A percentile compares a stretch with the other conserved stretches of the same genome.
Conservation (phyloP, 2,797 vertebrate species). For the Glyptemys insculpta region DNA sequence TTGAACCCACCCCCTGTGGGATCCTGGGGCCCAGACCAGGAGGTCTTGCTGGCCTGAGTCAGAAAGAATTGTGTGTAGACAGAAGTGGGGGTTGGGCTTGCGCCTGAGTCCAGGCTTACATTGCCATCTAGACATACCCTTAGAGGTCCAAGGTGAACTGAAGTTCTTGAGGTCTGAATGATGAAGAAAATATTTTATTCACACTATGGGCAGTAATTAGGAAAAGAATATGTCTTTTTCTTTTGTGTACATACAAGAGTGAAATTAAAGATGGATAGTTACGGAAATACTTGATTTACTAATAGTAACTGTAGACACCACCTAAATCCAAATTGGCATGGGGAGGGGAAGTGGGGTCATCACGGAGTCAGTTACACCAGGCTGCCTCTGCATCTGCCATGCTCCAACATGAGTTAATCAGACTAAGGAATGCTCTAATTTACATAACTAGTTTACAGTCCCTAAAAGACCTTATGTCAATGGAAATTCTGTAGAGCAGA, state of each 20-base stretch:
- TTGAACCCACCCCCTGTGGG: too few relatives aligned
- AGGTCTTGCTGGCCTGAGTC: neutral
- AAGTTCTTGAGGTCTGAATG: neutral
- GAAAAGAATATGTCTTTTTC: neutral
- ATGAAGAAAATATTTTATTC: neutral
- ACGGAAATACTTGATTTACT: neutral
- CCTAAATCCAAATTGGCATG: neutral
- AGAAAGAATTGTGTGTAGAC: neutral
- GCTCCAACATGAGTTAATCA: accelerated
- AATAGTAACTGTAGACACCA: neutral
- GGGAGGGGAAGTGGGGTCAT: neutral
- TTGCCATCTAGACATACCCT: neutral
- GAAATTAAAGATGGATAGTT: neutral
- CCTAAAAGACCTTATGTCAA: neutral
- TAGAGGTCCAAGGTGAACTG: neutral
- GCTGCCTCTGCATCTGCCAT: neutral
- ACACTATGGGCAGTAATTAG: neutral
- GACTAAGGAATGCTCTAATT: neutral
- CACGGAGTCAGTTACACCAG: neutral
- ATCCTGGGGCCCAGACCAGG: neutral
- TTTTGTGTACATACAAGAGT: neutral
- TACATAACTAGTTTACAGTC: neutral
- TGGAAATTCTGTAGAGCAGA: neutral
- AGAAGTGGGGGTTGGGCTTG: neutral
- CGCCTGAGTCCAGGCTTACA: neutral